Conservation (phyloP, 2,888 invertebrate genomes). For the Cremastinae sp. region DNA sequence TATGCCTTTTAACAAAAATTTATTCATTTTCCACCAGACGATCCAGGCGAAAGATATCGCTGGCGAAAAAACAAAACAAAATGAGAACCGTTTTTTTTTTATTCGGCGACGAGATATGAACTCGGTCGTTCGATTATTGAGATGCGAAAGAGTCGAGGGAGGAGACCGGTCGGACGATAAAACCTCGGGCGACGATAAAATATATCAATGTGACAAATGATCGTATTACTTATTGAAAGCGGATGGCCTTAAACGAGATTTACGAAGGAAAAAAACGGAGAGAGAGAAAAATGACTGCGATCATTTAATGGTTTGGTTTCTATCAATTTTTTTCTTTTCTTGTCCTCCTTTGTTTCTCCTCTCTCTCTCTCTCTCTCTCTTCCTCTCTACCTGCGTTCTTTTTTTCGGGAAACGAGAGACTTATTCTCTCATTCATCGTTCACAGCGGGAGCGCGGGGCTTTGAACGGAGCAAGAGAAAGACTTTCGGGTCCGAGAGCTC, state of each 20-base stretch:
- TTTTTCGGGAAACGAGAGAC: constrained; percentile 10
- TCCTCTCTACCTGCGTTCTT: constrained; percentile 44
- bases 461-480: constrained; percentile 15
- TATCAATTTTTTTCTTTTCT: not conserved
- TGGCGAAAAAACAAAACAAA: too few relatives aligned
- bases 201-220: constrained; percentile 26
- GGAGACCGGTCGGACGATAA: constrained; percentile 21
- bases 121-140: constrained; percentile 19
- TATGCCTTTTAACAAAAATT: constrained; percentile 68
- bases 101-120: constrained; percentile 27
- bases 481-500: not conserved
- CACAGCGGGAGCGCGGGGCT: constrained; percentile 17
- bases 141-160: constrained; percentile 11
- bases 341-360: not conserved
- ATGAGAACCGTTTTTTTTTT: too few relatives aligned
- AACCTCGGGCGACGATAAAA: constrained; percentile 17
- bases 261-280: not conserved
- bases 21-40: not conserved
- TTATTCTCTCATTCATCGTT: constrained; percentile 28
- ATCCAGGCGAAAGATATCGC: constrained; percentile 3
- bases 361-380: constrained; percentile 29
- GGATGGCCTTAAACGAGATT: constrained; percentile 23
- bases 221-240: not conserved
- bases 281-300: constrained; percentile 31
- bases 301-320: constrained; percentile 18